Evolutionary conservation across 2,797 vertebrate genomes (phyloP).

Genomic region (Streptopelia turtur): DNA sequence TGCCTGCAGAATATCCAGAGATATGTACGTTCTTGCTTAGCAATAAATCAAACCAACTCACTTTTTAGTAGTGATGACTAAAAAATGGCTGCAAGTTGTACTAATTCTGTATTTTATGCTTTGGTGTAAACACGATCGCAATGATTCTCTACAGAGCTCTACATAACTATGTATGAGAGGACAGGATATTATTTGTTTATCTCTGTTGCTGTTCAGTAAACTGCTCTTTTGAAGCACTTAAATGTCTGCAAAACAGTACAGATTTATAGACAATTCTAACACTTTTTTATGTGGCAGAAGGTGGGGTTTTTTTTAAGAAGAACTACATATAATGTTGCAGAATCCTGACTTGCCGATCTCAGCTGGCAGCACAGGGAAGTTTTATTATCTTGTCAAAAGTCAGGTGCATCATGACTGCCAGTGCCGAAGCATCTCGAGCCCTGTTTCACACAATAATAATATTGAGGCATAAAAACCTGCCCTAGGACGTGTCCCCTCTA

Average conservation of each 20-base stretch:
- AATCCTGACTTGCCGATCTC: background rate
- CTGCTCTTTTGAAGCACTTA: background rate
- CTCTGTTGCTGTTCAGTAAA: background rate
- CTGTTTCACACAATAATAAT: background rate
- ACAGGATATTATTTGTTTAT: background rate
- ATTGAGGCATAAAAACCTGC: background rate
- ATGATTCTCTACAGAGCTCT: background rate
- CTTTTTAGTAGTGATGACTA: background rate
- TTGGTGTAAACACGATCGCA: background rate
- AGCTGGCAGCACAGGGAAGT: constrained; percentile 1
- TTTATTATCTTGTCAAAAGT: background rate
- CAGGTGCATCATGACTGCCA: background rate
- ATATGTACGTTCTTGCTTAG: background rate
- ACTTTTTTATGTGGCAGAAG: background rate
- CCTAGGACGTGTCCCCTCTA: background rate
- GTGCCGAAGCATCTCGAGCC: background rate
- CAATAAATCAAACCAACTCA: constrained; percentile 19
- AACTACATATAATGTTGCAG: background rate
- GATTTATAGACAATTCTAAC: background rate
- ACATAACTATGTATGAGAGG: background rate
- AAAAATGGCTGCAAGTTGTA: background rate
- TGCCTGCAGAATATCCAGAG: background rate
- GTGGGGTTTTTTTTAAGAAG: background rate
- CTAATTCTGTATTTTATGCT: background rate
- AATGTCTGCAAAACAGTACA: constrained; percentile 11